Base-by-base conservation (phyloP, 2,888 invertebrate genomes). In the Hypena proboscidalis region DNA sequence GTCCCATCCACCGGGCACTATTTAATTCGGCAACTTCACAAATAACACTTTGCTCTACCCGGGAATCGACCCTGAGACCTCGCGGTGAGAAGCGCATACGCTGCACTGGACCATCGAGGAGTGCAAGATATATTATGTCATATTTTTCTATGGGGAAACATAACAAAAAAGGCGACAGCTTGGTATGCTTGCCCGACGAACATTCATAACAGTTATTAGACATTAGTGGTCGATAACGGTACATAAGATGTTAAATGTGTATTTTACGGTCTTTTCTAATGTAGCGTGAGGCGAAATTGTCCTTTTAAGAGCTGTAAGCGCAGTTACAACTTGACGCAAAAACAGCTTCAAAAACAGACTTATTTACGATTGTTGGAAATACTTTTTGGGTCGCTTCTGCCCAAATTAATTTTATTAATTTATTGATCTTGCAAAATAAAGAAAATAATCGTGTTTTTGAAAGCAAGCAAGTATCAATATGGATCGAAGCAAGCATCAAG, bases 251-350 rank as follows among this genome's bases (percentile, higher is more conserved):
- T 26, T 58, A 32, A 58, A 43, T 47, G 56, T 27, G 45, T 57
- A 62, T 64, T 59, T 60, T 55, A 57, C 33, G 52, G 36, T 22
- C 20, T 46, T 69, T 65, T 58, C 58, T 66, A 75, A 74, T 72
- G 74, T 73, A 68, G 67, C 72, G 70, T 70, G 59, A 71, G 61
- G 52, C 63, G 65, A 74, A 74, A 74, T 70, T 69, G 69, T 73
- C 67, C 68, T 70, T 69, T 68, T 48, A 75, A 63, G 67, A 67
- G 68, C 53, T 53, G 55, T 70, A 70, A 69, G 64, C 58, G 65
- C 58, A 58, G 62, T 52, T 57, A 53, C 44, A 55, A 49, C 25
- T 41, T 50, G 63, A 45, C 54, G 51, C 55, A 53, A 44, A 48
- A 59, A 58, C 55, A 54, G 58, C 58, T 56, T 58, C 62, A 63